Conservation (phyloP, 2,113 vertebrate species). For the Nycticryphes semicollaris region DNA sequence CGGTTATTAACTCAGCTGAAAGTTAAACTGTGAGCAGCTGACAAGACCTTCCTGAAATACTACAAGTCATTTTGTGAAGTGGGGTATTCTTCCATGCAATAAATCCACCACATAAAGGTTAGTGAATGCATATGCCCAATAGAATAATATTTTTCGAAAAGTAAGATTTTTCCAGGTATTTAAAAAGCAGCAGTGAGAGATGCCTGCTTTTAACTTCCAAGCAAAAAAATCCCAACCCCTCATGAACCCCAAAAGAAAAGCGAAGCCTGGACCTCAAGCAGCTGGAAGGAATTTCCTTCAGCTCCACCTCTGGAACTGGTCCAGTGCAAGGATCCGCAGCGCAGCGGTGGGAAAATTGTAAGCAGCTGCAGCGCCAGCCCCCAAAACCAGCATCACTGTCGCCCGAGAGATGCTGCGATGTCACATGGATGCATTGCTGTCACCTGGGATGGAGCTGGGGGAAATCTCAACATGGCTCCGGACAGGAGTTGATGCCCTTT, state of each 20-base stretch:
- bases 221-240: not conserved
- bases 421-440: rapidly evolving
- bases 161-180: not conserved
- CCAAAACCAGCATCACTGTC: rapidly evolving
- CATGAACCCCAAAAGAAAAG: constrained; percentile 9
- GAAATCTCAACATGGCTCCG: rapidly evolving
- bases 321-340: not conserved
- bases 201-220: rapidly evolving
- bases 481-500: not conserved
- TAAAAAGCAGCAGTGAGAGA: not conserved
- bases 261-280: not conserved
- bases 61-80: rapidly evolving
- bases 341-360: not conserved
- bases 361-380: not conserved
- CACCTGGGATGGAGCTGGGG: not conserved
- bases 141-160: not conserved
- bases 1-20: not conserved
- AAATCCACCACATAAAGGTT: not conserved
- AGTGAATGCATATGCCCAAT: not conserved
- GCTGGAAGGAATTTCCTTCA: constrained; percentile 57
- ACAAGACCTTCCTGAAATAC: not conserved
- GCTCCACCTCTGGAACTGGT: constrained; percentile 11
- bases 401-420: not conserved
- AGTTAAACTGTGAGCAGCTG: constrained; percentile 35
- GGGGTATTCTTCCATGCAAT: not conserved